Evolutionary conservation across 2,113 vertebrate species (phyloP), one percentile per base, ranked within the genome.

Genomic region (Fulmarus glacialis): DNA sequence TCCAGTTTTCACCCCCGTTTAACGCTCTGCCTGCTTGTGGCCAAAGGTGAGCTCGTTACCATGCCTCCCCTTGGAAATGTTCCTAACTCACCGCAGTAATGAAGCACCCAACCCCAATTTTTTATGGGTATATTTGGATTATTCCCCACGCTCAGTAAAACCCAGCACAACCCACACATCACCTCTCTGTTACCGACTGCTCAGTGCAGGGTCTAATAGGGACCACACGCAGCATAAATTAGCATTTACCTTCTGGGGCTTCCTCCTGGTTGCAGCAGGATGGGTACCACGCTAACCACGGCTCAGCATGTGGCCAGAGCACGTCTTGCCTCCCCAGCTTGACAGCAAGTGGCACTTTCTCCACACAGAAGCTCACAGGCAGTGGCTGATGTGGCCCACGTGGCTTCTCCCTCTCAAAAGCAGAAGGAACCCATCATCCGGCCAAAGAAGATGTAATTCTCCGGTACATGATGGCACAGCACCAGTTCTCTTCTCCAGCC

Each of bases 381-480:
- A 45, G 72, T 29, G 53, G 53, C 17, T 75, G 72, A 58, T 15
- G 4, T 58, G 53, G 68, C 16, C 48, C 36, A 40, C 1, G 4
- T 15, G 47, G 36, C 55, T 47, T 29, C 13, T 59, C 8, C 10
- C 10, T 59, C 42, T 36, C 14, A 45, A 59, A 47, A 77, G 42
- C 55, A 59, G 73, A 29, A 59, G 26, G 42, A 77, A 36, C 26
- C 19, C 42, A 12, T 59, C 55, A 7, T 22, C 42, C 1, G 1
- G 42, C 34, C 42, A 17, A 36, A 45, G 73, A 47, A 30, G 55
- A 36, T 13, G 42, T 30, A 29, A 59, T 77, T 47, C 26, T 59
- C 55, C 4, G 1, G 20, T 47, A 59, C 15, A 0, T 6, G 34
- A 47, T 12, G 26, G 55, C 55, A 36, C 11, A 2, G 26, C 3